phyloP scores from a whole-genome alignment of 2,113 vertebrate species.

The Albula glossodonta region DNA sequence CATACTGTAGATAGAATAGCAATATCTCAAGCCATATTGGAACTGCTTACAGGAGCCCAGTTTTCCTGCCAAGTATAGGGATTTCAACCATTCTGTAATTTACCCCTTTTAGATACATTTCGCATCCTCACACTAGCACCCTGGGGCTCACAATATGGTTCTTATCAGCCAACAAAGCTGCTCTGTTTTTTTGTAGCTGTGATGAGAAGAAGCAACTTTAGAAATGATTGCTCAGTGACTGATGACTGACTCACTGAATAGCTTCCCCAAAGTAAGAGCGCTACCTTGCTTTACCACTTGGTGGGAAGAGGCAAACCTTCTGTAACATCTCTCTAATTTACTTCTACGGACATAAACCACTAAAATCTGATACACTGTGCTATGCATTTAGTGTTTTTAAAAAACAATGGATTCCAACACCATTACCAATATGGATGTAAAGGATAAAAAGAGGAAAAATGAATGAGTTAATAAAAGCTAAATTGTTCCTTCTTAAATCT shows the following conservation, averaged over 20 bases:
- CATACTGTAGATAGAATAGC: constrained; percentile 52
- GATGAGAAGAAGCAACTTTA: not conserved
- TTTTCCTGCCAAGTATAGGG: constrained; percentile 52
- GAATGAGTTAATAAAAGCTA: not conserved
- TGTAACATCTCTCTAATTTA: not conserved
- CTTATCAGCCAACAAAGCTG: constrained; percentile 31
- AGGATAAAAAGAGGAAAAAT: not conserved
- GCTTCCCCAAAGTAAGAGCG: not conserved
- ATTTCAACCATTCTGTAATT: constrained; percentile 46
- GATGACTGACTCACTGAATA: not conserved
- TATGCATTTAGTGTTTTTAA: not conserved
- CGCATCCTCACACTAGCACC: constrained; percentile 40
- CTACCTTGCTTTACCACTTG: not conserved
- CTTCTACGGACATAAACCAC: not conserved
- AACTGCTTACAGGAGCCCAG: constrained; percentile 45
- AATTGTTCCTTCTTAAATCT: not conserved
- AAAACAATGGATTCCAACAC: not conserved
- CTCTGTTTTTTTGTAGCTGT: constrained; percentile 17
- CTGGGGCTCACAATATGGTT: constrained; percentile 40
- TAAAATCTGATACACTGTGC: not conserved
- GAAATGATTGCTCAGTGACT: not conserved
- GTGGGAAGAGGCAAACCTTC: not conserved
- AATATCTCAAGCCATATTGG: constrained; percentile 57
- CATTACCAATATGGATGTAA: not conserved
- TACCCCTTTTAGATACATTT: constrained; percentile 24